A percentile compares a stretch with the other conserved stretches of the same genome.
These are phyloP conservation scores for Tachina fera DNA, from an alignment of 2,888 invertebrate species.

Conservation along the genomic window DNA sequence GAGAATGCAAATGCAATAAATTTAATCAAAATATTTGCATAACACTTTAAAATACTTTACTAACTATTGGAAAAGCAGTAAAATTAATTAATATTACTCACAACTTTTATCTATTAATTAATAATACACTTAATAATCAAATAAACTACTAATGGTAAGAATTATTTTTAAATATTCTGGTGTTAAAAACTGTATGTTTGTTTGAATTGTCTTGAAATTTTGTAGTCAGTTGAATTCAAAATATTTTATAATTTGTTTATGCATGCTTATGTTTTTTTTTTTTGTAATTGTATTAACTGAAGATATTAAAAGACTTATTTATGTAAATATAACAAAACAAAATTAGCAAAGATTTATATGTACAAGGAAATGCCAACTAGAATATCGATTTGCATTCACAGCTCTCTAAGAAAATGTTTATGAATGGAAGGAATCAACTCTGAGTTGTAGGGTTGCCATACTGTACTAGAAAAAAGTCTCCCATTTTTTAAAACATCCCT, in stretches of 20 bases:
- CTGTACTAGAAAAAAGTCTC: no score
- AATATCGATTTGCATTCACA: no score
- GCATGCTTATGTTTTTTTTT: not conserved
- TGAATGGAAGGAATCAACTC: no score
- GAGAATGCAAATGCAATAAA: constrained; percentile 3
- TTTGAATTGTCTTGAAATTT: not conserved
- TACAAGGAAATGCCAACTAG: no score
- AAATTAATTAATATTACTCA: constrained; percentile 10
- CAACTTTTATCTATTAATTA: constrained; percentile 8
- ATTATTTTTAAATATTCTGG: constrained; percentile 25
- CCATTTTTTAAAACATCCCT: no score
- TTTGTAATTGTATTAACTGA: not conserved
- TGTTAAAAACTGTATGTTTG: not conserved
- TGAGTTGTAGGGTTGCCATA: no score
- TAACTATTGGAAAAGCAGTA: constrained; percentile 38
- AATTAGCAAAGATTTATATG: no score
- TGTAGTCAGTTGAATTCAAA: not conserved
- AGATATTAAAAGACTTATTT: not conserved
- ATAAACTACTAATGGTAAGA: constrained; percentile 46
- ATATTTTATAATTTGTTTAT: not conserved
- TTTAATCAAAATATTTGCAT: not conserved
- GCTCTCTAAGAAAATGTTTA: no score
- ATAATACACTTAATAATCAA: constrained; percentile 19
- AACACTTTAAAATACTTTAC: constrained; percentile 1
- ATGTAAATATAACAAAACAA: no score